phyloP scores from a whole-genome alignment of 2,888 invertebrate species.

The Eudemis profundana region DNA sequence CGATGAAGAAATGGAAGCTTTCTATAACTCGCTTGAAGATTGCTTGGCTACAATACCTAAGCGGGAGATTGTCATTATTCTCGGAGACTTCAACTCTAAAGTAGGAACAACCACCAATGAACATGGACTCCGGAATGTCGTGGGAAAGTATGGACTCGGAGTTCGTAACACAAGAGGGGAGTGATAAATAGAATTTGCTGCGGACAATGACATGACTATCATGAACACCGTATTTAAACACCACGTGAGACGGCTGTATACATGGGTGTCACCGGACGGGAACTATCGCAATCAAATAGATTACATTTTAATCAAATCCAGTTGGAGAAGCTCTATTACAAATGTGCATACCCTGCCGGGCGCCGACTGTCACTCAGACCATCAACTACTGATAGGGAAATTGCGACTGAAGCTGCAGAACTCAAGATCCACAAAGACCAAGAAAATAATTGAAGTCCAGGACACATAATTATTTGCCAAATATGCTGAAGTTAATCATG shows the following conservation, averaged over 20 bases:
- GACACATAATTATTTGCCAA: conserved; percentile 39
- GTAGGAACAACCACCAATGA: no score
- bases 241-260: no score
- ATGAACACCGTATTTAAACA: background rate
- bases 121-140: background rate
- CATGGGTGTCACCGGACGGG: no score
- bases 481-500: no score
- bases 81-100: no score
- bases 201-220: background rate
- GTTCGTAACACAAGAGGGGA: background rate
- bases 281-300: background rate
- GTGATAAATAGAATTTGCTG: background rate
- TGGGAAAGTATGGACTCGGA: background rate
- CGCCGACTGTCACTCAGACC: no score
- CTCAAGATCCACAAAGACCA: background rate
- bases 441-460: conserved; percentile 27
- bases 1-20: background rate
- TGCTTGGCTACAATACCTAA: no score
- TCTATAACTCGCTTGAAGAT: no score
- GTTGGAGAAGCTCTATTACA: no score
- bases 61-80: no score
- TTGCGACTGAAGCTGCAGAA: no score
- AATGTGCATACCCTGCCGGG: no score
- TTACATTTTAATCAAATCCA: background rate
- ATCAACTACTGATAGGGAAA: background rate